Base-by-base conservation (phyloP, 2,113 vertebrate genomes). In the Phoxinus phoxinus region DNA sequence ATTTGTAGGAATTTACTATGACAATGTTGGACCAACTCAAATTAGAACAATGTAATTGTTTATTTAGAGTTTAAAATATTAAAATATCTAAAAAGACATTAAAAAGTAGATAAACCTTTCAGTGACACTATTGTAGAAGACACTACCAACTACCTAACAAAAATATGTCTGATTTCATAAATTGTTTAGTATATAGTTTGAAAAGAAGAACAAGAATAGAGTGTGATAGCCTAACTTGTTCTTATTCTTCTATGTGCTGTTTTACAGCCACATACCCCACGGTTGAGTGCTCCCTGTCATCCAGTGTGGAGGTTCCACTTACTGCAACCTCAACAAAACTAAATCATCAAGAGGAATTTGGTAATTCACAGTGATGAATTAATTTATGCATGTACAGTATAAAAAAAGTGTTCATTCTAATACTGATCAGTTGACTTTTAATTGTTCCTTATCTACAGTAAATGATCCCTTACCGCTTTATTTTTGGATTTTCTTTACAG, bases 401-500 rank as follows among this genome's bases (percentile, higher is more conserved):
- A 44, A 44, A 44, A 44, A 73, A 25, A 15, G 12, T 67, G 15
- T 30, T 65, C 63, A 30, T 5, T 46, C 44, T 46, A 19, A 69
- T 69, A 44, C 37, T 41, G 69, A 72, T 41, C 69, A 44, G 9
- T 44, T 72, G 2, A 72, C 69, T 41, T 72, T 37, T 23, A 41
- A 72, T 72, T 72, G 69, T 15, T 69, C 17, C 65, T 69, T 3
- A 72, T 41, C 10, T 72, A n/a, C n/a, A n/a, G n/a, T n/a, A 72
- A 72, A 11, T 72, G 1, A 7, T 72, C 3, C 27, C 30, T 69
- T 21, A 21, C 15, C 19, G 27, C 17, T 69, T 69, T 69, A 69
- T 46, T 35, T 67, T 72, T 1, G 4, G 21, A 44, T 44, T 44
- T 73, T 73, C 3, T 44, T 23, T n/a, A 44, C 27, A 69, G 65